Base-by-base conservation (phyloP, 2,797 vertebrate species). In the Adelosebastes latens region DNA sequence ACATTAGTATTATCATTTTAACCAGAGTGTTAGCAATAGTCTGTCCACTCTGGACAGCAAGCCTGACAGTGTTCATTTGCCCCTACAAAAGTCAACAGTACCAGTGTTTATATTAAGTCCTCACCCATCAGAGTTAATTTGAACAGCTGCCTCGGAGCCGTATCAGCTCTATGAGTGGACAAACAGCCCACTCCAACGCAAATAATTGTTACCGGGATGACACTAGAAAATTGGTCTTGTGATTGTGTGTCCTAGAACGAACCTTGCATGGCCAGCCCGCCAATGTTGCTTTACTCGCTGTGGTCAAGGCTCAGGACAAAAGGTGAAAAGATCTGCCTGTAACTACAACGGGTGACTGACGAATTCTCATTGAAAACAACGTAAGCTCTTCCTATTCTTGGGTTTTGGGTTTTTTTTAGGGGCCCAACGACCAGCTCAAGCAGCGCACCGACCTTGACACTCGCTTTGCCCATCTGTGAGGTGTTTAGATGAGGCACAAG, bases 101-200 rank as follows among this genome's bases (percentile, higher is more conserved):
- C 12, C 71, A 8, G 22, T 87, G 89, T 91, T 88, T 81, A 74
- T 81, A 75, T 79, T 76, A 83, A 77, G 84, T 66, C 86, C 63
- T 88, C 60, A 62, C 5, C 71, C 81, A 75, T 87, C 89, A 32
- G 36, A 61, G 81, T 82, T 86, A 2, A 90, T 93, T 92, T 93
- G 88, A 92, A 91, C 91, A 94, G 90, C 91, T 91, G 91, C 85
- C 65, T 88, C 80, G 0, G 68, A 86, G 84, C 63, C 32, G 10
- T 65, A 83, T 85, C 79, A 31, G 72, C 86, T 72, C 77, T 36
- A 8, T 1, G 74, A 84, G 69, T 75, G 79, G 79, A 89, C 89
- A 90, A 80, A 88, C 85, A 91, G 72, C 31, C 67, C 76, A 72
- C 84, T 80, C 63, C 68, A 56, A 77, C 39, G 64, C 81, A 87